Percentiles rank a stretch among this genome's conserved stretches.
phyloP scores from a whole-genome alignment of 2,888 invertebrate genomes.

The Mechanitis messenoides region DNA sequence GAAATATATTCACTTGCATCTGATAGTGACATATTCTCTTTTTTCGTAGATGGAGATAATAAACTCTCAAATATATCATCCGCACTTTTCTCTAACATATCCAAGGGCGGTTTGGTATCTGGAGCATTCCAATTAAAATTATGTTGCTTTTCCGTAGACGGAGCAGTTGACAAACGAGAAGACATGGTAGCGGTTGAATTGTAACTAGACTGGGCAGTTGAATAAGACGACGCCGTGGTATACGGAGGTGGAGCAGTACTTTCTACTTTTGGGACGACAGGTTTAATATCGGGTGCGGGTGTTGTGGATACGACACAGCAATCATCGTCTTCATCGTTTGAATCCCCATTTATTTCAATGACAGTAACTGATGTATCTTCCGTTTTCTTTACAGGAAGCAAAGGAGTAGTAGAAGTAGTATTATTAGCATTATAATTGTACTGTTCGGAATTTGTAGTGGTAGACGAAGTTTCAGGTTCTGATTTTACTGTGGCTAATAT shows the following conservation, averaged over 20 bases:
- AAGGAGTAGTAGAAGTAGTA: constrained; percentile 33
- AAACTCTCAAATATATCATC: constrained; percentile 71
- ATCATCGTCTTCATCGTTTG: constrained; percentile 69
- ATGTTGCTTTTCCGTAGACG: constrained; percentile 65
- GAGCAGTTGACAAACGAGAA: constrained; percentile 39
- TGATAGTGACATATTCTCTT: constrained; percentile 54
- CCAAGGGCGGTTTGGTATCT: constrained; percentile 61
- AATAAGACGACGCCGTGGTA: constrained; percentile 43
- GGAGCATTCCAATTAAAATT: constrained; percentile 71
- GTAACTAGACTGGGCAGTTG: constrained; percentile 36
- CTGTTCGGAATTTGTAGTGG: constrained; percentile 30
- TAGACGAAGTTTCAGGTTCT: constrained; percentile 44
- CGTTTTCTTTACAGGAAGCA: constrained; percentile 56
- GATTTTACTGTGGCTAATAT: constrained; percentile 55
- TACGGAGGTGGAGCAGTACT: constrained; percentile 46
- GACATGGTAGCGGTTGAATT: constrained; percentile 32
- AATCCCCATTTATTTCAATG: constrained; percentile 71
- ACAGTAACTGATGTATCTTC: constrained; percentile 55
- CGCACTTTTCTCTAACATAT: constrained; percentile 65
- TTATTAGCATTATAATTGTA: constrained; percentile 10
- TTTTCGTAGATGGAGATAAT: constrained; percentile 57
- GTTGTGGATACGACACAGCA: constrained; percentile 70
- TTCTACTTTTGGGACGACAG: constrained; percentile 61
- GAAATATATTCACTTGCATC: constrained; percentile 79
- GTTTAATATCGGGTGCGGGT: constrained; percentile 64